Evolutionary conservation across 2,797 vertebrate species (phyloP).

Genomic region (Carcharodon carcharias): DNA sequence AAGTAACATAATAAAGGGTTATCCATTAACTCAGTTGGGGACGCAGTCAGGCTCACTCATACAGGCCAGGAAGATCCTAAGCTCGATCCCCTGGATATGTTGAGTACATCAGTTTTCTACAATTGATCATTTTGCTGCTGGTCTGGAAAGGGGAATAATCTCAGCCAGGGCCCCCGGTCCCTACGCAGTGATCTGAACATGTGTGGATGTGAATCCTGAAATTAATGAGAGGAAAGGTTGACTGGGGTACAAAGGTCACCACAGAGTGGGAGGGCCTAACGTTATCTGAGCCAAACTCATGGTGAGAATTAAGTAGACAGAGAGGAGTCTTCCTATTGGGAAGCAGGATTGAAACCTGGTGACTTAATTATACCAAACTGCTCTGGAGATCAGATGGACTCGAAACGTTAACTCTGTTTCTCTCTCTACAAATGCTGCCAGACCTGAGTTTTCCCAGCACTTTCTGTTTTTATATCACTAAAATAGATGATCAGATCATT

Average conservation of each 20-base stretch:
- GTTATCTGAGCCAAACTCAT: not conserved
- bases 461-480: not conserved
- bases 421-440: too few relatives aligned
- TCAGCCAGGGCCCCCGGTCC: not conserved
- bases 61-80: not conserved
- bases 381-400: slow-evolving; percentile 48
- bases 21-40: not conserved
- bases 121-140: not conserved
- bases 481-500: not conserved
- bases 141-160: not conserved
- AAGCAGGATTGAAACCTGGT: slow-evolving; percentile 17
- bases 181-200: not conserved
- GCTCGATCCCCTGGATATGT: not conserved
- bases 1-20: not conserved
- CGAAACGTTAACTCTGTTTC: too few relatives aligned
- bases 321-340: not conserved
- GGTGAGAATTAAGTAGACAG: not conserved
- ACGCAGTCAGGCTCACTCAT: not conserved
- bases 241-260: not conserved
- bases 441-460: too few relatives aligned
- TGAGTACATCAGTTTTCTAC: too few relatives aligned
- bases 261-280: not conserved
- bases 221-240: not conserved
- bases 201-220: not conserved
- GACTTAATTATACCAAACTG: not conserved